These are phyloP conservation scores for Macrocentrus cingulum DNA, from an alignment of 1,140 invertebrate species.

Conservation along the genomic window DNA sequence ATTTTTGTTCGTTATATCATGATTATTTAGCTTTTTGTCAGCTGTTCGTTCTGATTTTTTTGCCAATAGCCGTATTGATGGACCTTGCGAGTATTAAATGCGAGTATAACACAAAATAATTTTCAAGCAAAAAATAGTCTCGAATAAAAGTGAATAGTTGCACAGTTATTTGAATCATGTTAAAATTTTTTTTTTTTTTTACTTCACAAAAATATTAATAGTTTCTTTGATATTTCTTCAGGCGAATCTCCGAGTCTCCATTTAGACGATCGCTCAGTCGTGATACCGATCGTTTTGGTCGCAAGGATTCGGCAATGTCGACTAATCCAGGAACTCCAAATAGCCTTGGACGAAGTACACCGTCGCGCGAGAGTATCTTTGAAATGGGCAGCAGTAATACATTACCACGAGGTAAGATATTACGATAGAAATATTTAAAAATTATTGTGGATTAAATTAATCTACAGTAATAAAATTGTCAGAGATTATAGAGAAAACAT, in stretches of 20 bases:
- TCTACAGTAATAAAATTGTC: constrained; percentile 4
- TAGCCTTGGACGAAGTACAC: constrained; percentile 36
- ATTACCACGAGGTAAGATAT: constrained; percentile 67
- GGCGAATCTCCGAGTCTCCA: constrained; percentile 50
- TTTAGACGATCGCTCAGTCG: constrained; percentile 50
- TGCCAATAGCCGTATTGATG: no score
- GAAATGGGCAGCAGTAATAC: constrained; percentile 56
- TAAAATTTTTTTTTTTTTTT: no score
- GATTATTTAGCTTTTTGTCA: constrained; percentile 20
- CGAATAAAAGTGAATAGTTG: no score
- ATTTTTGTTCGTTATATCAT: constrained; percentile 11
- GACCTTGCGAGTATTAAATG: no score
- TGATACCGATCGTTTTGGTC: constrained; percentile 45
- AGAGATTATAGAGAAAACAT: constrained; percentile 16
- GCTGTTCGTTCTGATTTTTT: no score
- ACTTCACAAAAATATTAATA: not conserved
- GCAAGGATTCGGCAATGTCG: constrained; percentile 40
- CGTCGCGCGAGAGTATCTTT: constrained; percentile 49
- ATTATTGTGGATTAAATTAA: constrained; percentile 27
- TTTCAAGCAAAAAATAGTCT: no score
- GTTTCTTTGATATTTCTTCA: constrained; percentile 27
- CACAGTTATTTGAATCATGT: no score
- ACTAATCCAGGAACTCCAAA: constrained; percentile 37
- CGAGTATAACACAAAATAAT: no score
- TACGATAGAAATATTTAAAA: constrained; percentile 31